Evolutionary conservation across 2,888 invertebrate genomes (phyloP).

Genomic region (Cybosia mesomella): DNA sequence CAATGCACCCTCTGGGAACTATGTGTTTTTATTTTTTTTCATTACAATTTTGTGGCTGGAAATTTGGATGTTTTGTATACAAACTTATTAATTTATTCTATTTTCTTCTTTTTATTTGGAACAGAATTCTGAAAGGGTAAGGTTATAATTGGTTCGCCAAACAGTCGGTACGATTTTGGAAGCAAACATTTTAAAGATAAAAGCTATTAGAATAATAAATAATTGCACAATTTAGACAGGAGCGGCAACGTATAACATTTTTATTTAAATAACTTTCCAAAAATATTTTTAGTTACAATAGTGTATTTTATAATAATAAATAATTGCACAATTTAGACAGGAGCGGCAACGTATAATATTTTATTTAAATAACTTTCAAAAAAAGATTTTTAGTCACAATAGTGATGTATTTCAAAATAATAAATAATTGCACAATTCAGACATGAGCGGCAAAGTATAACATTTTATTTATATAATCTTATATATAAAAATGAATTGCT

Average conservation of each 20-base stretch:
- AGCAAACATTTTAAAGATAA: neutral
- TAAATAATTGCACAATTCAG: too few relatives aligned
- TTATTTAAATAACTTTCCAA: too few relatives aligned
- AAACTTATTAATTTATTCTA: conserved; percentile 8
- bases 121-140: neutral
- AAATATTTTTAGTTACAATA: too few relatives aligned
- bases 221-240: neutral
- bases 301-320: too few relatives aligned
- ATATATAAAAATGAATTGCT: too few relatives aligned
- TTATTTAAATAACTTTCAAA: too few relatives aligned
- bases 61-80: conserved; percentile 28
- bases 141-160: neutral
- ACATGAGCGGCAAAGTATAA: neutral
- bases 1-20: conserved; percentile 62
- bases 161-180: neutral
- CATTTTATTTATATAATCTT: too few relatives aligned
- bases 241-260: too few relatives aligned
- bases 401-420: too few relatives aligned
- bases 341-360: too few relatives aligned
- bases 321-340: too few relatives aligned
- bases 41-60: conserved; percentile 19
- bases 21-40: conserved; percentile 47
- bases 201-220: neutral
- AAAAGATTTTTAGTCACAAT: too few relatives aligned
- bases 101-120: conserved; percentile 1